Evolutionary conservation across 2,797 vertebrate genomes (phyloP).

Genomic region (Ceryle rudis): DNA sequence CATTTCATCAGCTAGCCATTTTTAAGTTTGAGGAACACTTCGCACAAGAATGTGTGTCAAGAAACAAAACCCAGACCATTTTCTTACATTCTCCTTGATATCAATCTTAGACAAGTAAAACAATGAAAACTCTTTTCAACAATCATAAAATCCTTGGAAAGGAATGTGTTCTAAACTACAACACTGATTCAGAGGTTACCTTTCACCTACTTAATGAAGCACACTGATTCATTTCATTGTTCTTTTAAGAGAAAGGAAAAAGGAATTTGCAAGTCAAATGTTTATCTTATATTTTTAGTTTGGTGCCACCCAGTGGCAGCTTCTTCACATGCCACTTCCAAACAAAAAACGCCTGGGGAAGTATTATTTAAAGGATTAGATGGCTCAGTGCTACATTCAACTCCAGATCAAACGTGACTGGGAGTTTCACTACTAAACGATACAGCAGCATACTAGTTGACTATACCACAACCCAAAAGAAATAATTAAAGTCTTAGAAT

Average conservation of each 20-base stretch:
- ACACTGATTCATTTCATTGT: background rate
- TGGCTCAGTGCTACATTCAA: background rate
- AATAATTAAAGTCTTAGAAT: background rate
- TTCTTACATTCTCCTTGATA: background rate
- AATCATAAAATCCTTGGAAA: background rate
- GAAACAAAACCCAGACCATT: background rate
- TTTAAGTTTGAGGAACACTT: background rate
- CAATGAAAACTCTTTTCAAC: background rate
- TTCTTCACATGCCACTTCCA: background rate
- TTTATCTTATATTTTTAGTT: background rate
- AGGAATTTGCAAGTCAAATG: background rate
- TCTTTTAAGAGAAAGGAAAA: background rate
- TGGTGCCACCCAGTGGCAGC: slow-evolving; percentile 65
- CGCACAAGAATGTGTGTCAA: background rate
- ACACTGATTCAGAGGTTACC: background rate
- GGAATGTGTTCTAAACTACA: background rate
- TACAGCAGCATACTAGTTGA: background rate
- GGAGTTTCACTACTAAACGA: background rate
- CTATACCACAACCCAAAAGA: background rate
- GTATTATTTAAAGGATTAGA: background rate
- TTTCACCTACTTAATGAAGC: background rate
- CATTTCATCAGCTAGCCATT: background rate
- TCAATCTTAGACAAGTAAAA: background rate
- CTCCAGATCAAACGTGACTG: accelerated
- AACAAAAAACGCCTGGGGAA: background rate